Conservation (phyloP, 1,140 invertebrate genomes). For the Amyelois transitella region DNA sequence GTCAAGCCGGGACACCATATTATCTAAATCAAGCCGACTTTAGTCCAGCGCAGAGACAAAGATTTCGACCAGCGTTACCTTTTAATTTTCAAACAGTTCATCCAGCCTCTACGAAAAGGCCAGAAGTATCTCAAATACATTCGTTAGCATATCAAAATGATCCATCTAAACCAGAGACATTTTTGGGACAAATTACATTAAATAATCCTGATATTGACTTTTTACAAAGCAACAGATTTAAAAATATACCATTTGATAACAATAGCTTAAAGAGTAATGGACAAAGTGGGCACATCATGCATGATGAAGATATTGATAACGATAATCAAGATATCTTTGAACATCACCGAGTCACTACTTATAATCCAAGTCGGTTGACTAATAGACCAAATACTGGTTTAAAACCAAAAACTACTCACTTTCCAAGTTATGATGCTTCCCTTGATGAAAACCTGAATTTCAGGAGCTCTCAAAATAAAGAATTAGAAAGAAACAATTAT, state of each 20-base stretch:
- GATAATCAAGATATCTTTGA: constrained; percentile 70
- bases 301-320: constrained; percentile 63
- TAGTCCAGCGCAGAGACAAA: constrained; percentile 43
- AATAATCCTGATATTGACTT: constrained; percentile 74
- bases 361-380: constrained; percentile 59
- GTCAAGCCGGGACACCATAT: constrained; percentile 60
- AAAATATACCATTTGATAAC: constrained; percentile 62
- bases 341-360: constrained; percentile 65
- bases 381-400: constrained; percentile 49
- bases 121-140: constrained; percentile 62
- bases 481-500: constrained; percentile 31
- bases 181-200: constrained; percentile 76
- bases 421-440: constrained; percentile 48
- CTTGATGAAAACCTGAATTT: constrained; percentile 35
- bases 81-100: constrained; percentile 67
- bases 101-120: constrained; percentile 66
- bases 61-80: constrained; percentile 57
- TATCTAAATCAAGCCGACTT: constrained; percentile 69
- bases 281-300: constrained; percentile 55
- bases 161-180: constrained; percentile 76
- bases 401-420: constrained; percentile 42
- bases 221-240: constrained; percentile 58
- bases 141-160: constrained; percentile 72
- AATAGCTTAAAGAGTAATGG: constrained; percentile 64
- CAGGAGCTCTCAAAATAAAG: constrained; percentile 23